phyloP scores from a whole-genome alignment of 2,888 invertebrate genomes.

The Ichneumoninae sp. region DNA sequence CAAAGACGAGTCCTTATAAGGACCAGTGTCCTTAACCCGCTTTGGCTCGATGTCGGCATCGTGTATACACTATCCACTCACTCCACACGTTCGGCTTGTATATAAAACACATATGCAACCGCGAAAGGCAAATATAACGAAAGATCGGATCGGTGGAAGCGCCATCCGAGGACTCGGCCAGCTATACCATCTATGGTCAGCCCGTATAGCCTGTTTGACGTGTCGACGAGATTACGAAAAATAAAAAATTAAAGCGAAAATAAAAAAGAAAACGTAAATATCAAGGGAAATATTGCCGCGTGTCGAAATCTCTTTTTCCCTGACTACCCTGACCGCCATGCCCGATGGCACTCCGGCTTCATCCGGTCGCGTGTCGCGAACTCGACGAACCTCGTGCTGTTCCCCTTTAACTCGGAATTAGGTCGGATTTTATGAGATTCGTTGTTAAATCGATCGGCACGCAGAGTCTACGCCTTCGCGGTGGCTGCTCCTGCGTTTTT shows the following conservation, averaged over 20 bases:
- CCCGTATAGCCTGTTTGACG: constrained; percentile 75
- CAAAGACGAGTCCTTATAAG: constrained; percentile 83
- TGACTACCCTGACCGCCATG: background rate
- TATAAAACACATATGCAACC: constrained; percentile 17
- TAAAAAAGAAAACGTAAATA: constrained; percentile 32
- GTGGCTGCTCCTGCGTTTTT: constrained; percentile 8
- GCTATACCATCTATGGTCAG: constrained; percentile 81
- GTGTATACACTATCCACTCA: constrained; percentile 38
- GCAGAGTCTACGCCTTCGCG: background rate
- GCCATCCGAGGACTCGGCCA: constrained; percentile 63
- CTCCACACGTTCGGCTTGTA: constrained; percentile 9
- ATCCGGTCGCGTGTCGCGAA: constrained; percentile 24
- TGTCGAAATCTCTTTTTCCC: constrained; percentile 1
- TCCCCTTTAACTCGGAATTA: constrained; percentile 32
- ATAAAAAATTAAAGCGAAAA: constrained; percentile 9
- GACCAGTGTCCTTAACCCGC: constrained; percentile 84
- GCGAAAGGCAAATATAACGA: constrained; percentile 55
- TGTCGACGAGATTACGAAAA: constrained; percentile 59
- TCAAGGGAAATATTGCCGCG: constrained; percentile 35
- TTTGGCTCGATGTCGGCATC: constrained; percentile 71
- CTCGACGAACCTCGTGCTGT: background rate
- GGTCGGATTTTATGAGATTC: constrained; percentile 40
- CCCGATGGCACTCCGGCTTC: background rate
- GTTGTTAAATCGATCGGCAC: constrained; percentile 48
- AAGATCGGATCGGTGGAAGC: constrained; percentile 47